Evolutionary conservation across 1,140 invertebrate species (phyloP), one percentile per base, ranked within the genome.

Genomic region (Drosophila grimshawi): DNA sequence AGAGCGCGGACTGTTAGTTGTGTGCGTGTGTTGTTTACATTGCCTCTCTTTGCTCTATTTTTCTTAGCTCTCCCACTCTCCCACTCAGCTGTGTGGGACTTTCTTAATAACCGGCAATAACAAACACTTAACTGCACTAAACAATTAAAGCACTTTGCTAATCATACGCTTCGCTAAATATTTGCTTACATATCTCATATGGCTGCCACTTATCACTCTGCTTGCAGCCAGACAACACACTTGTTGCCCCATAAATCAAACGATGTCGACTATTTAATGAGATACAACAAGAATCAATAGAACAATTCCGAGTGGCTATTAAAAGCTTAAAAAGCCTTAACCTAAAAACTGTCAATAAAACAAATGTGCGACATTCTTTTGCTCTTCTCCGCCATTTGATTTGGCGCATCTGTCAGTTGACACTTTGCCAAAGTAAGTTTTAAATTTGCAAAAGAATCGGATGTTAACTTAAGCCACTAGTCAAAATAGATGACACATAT

Each of bases 371-470:
- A 76, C 48, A 73, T 62, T 69, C 55, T 76, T 75, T 7, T 77
- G 59, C 41, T 60, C 5, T 46, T 64, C 49, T 53, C 67, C 39
- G 29, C 11, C 11, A 19, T 51, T 48, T 7, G 55, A 55, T 56
- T 37, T 57, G 39, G 45, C 46, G 67, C 57, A 57, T 74, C 56
- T 56, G 60, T 65, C 19, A 19, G 43, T 67, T 89, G 82, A 74
- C 76, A 83, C 65, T 77, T 74, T 88, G 82, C 82, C 82, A 86
- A 86, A 76, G 82, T 83, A 88, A 76, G 80, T 76, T 79, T 83
- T 68, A 79, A 57, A 75, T 59, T 52, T 48, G 72, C 37, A 45
- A 71, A 41, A 41, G 61, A 68, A 74, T 56, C 29, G 1, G 41
- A 33, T 60, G 56, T 46, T 30, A 60, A 43, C 39, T n/a, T 4